phyloP scores from a whole-genome alignment of 2,113 vertebrate species.

The Erythrocercus mccallii region DNA sequence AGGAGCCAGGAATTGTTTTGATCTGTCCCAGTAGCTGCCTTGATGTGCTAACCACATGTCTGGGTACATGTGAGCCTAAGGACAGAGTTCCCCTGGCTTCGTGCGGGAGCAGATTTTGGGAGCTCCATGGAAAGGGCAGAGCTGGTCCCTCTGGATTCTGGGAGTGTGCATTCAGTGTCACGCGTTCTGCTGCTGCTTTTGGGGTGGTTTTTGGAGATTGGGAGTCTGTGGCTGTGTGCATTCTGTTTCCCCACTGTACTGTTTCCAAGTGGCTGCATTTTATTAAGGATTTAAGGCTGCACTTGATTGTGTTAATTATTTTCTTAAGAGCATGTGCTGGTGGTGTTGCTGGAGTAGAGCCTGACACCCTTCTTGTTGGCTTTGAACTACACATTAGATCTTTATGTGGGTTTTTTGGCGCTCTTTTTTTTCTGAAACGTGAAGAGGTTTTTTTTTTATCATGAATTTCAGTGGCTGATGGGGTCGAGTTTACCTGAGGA shows the following conservation, averaged over 20 bases:
- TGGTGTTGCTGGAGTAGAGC: background rate
- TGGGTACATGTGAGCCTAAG: fast-evolving
- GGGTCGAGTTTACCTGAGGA: background rate
- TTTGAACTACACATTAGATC: background rate
- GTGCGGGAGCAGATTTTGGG: background rate
- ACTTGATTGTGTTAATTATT: background rate
- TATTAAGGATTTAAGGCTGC: background rate
- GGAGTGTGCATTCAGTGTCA: fast-evolving
- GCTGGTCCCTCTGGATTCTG: background rate
- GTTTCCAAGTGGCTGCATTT: background rate
- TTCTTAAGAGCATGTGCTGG: background rate
- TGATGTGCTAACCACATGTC: background rate
- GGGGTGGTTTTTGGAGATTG: background rate
- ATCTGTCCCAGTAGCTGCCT: background rate
- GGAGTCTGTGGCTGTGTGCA: background rate
- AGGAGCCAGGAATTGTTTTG: background rate
- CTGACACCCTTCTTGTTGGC: background rate
- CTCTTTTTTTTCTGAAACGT: background rate
- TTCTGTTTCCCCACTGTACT: background rate
- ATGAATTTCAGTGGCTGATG: background rate
- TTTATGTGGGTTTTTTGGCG: background rate
- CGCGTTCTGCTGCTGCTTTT: background rate
- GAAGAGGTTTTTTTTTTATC: background rate
- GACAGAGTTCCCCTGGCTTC: background rate
- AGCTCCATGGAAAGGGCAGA: fast-evolving